phyloP scores from a whole-genome alignment of 2,797 vertebrate genomes.

The Sebastes itinus region DNA sequence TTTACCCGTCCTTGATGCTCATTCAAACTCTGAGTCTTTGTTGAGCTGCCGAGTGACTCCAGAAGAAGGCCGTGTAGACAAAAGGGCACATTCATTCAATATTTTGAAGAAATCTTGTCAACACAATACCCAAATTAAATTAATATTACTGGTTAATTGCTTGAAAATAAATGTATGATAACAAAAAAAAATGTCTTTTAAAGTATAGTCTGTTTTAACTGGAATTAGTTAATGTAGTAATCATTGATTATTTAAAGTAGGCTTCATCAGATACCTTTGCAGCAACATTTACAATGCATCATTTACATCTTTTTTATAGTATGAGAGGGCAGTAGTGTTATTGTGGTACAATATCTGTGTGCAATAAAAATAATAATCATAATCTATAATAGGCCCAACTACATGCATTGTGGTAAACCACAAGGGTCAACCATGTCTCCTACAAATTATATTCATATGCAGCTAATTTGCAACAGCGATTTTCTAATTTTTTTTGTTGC shows the following conservation, averaged over 20 bases:
- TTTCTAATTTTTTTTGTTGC: not conserved
- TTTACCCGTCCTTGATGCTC: constrained; percentile 19
- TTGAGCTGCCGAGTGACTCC: not conserved
- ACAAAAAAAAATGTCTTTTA: not conserved
- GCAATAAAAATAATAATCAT: not conserved
- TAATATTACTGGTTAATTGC: not conserved
- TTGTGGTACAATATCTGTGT: not conserved
- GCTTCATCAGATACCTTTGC: not conserved
- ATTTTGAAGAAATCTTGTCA: not conserved
- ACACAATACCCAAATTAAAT: not conserved
- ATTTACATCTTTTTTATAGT: not conserved
- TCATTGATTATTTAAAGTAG: not conserved
- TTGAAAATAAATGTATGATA: not conserved
- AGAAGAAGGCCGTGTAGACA: not conserved
- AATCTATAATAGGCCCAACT: not conserved
- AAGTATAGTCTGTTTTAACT: not conserved
- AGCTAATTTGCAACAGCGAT: not conserved
- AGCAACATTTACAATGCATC: not conserved
- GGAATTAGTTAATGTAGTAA: not conserved
- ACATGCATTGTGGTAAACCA: constrained; percentile 1
- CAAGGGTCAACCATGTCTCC: not conserved
- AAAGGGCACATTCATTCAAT: not conserved
- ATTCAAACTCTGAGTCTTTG: constrained; percentile 8
- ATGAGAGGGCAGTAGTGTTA: not conserved
- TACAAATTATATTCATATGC: not conserved